phyloP scores from a whole-genome alignment of 2,113 vertebrate genomes.

The Ranitomeya imitator region DNA sequence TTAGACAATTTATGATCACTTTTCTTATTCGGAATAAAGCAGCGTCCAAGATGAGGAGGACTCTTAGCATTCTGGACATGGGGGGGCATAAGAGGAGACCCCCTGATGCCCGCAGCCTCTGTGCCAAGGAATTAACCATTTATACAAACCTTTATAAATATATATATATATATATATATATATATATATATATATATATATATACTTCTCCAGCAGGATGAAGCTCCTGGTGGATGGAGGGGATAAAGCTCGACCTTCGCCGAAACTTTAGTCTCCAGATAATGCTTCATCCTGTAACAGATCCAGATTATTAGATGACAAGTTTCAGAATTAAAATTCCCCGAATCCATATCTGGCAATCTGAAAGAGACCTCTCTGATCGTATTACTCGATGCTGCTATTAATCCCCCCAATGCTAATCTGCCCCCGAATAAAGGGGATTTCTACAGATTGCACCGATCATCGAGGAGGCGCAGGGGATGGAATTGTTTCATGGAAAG shows the following conservation, averaged over 20 bases:
- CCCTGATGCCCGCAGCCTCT: neutral
- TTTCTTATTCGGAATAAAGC: constrained; percentile 64
- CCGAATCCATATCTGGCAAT: constrained; percentile 88
- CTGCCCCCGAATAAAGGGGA: constrained; percentile 79
- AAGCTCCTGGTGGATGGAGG: neutral
- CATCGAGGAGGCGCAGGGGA: constrained; percentile 49
- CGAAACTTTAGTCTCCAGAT: constrained; percentile 68
- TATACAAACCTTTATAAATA: neutral
- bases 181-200: neutral
- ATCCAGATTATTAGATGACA: constrained; percentile 85
- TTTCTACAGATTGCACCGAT: constrained; percentile 67
- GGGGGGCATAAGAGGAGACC: neutral
- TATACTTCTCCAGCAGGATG: neutral
- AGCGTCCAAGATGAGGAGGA: neutral
- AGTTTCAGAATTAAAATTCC: constrained; percentile 87
- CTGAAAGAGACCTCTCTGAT: constrained; percentile 81
- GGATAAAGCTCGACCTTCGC: constrained; percentile 66
- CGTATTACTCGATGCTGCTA: constrained; percentile 79
- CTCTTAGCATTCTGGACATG: neutral
- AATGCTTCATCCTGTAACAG: constrained; percentile 80
- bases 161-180: no score
- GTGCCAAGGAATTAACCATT: neutral
- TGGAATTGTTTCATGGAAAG: constrained; percentile 60
- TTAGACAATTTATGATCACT: constrained; percentile 75
- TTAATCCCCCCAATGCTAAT: constrained; percentile 85